Evolutionary conservation across 2,888 invertebrate genomes (phyloP).

Genomic region (Drosophila pseudotalamancana): DNA sequence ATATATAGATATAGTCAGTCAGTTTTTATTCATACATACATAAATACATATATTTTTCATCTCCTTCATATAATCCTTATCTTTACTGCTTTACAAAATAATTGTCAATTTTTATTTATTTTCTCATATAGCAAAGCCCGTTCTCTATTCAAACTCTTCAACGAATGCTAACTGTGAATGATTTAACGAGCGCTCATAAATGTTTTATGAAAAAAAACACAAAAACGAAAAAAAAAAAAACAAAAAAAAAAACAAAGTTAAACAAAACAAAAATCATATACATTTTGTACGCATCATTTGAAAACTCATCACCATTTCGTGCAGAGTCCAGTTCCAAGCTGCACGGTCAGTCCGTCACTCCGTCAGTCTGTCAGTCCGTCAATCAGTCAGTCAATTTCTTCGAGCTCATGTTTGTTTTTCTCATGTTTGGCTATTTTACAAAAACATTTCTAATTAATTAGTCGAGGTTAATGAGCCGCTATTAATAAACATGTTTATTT

Average conservation of each 20-base stretch:
- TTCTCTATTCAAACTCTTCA: background rate
- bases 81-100: no score
- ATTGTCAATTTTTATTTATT: no score
- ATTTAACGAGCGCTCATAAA: slow-evolving; percentile 69
- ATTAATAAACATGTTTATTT: slow-evolving; percentile 75
- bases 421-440: slow-evolving; percentile 19
- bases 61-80: no score
- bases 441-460: slow-evolving; percentile 71
- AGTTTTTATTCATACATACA: no score
- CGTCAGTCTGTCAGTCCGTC: slow-evolving; percentile 8
- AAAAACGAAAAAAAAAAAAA: slow-evolving; percentile 9
- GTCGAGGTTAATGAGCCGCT: slow-evolving; percentile 72
- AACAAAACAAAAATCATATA: slow-evolving; percentile 50
- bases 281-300: slow-evolving; percentile 72
- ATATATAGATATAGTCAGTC: no score
- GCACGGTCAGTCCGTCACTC: slow-evolving; percentile 5
- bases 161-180: slow-evolving; percentile 41
- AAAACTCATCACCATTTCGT: slow-evolving; percentile 65
- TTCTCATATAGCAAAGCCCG: background rate
- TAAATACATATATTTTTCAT: no score
- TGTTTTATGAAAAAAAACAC: slow-evolving; percentile 45
- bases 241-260: background rate
- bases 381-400: slow-evolving; percentile 19
- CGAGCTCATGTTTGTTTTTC: slow-evolving; percentile 49
- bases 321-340: slow-evolving; percentile 17